phyloP scores from a whole-genome alignment of 2,113 vertebrate species.

The Eptatretus burgeri region DNA sequence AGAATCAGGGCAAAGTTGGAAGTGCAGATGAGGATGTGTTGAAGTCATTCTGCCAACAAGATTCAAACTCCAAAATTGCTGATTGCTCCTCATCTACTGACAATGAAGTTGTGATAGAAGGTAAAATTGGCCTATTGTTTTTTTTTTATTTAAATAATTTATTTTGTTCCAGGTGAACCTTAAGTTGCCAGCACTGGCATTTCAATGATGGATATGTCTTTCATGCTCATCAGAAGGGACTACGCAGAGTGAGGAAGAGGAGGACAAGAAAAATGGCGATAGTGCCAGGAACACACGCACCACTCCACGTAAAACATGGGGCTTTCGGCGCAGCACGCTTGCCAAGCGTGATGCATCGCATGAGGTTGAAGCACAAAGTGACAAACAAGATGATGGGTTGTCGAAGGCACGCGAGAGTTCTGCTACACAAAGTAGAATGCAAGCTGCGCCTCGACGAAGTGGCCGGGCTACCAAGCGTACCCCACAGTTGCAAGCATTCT shows the following conservation, averaged over 20 bases:
- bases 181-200: no score
- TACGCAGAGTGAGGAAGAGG: background rate
- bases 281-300: background rate
- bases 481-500: constrained; percentile 1
- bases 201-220: no score
- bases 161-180: no score
- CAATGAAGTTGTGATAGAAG: no score
- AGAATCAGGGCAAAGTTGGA: no score
- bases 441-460: background rate
- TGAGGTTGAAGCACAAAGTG: background rate
- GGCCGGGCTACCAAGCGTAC: constrained; percentile 3
- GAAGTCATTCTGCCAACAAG: no score
- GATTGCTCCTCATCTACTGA: no score
- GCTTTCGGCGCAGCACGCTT: constrained; percentile 5
- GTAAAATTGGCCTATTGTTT: no score
- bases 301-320: background rate
- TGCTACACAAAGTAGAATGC: background rate
- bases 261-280: constrained; percentile 2
- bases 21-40: no score
- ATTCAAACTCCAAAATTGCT: no score
- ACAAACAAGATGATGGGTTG: background rate
- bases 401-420: background rate
- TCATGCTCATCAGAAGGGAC: no score
- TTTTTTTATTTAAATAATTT: no score
- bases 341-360: background rate